Base-by-base conservation (phyloP, 2,888 invertebrate species). In the Hypsopygia costalis region DNA sequence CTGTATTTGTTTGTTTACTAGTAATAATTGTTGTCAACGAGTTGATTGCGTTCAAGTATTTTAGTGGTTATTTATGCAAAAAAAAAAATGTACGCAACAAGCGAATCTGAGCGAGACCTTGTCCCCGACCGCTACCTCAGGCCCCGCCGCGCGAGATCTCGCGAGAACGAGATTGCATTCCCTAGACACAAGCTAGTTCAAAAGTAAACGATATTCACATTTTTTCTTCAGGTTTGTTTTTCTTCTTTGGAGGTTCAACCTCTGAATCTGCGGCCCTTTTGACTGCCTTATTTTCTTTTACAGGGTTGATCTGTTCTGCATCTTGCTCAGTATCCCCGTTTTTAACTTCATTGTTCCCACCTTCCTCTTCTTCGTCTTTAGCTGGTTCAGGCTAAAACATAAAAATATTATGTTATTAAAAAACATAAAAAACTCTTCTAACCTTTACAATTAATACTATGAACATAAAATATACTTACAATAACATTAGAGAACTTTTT, bases 401-500 rank as follows among this genome's bases (percentile, higher is more conserved):
- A 42, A 42, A 49, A n/a, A 38, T 39, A 32, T 33, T 33, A n/a
- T n/a, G n/a, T n/a, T n/a, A n/a, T n/a, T n/a, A n/a, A n/a, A n/a
- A n/a, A n/a, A n/a, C n/a, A n/a, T n/a, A n/a, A n/a, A n/a, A n/a
- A n/a, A n/a, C n/a, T n/a, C n/a, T n/a, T n/a, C n/a, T n/a, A n/a
- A n/a, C n/a, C n/a, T n/a, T n/a, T n/a, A n/a, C n/a, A 28, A 36
- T 16, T 35, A 42, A 27, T 16, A 39, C 20, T 16, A 16, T 8
- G 11, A 20, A 25, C 37, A 5, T 21, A 28, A 34, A 21, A 3
- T 37, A 48, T 59, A 81, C 89, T 86, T 67, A 89, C 89, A 67
- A 87, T 85, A 29, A 92, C 90, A 85, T 98, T 97, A 0, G 96
- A 97, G 73, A 98, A 95, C 72, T 99, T 99, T 83, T 98, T 97